Evolutionary conservation across 2,888 invertebrate species (phyloP), one percentile per base, ranked within the genome.

Genomic region (Meghimatium bilineatum): DNA sequence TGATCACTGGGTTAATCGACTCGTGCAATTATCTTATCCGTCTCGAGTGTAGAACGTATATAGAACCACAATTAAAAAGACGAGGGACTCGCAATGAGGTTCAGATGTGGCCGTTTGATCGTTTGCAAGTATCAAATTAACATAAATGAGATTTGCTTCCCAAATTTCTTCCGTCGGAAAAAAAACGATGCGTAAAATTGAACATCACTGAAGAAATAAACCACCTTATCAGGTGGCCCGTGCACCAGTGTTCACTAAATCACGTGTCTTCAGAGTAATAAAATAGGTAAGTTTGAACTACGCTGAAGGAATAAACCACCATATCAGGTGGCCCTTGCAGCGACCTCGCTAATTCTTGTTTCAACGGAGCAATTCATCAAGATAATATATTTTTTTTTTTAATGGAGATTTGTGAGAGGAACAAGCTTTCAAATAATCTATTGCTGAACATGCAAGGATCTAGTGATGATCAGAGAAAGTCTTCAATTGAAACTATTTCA

Each of bases 51-150:
- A 32, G 56, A 34, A 56, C 0, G 76, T 26, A n/a, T 38, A 63
- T 66, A 66, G 8, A 32, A 44, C 29, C 34, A 36, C 20, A 34
- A 12, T 77, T 77, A 38, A 38, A 36, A 14, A 6, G 78, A 44
- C 49, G 44, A 49, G 10, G n/a, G 66, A 3, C n/a, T 32, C 3
- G 29, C 12, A 44, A 69, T 20, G 52, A 60, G 71, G 56, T 34
- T 29, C 23, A 32, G 26, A 71, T 69, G 80, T 23, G 71, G 12
- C 26, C 80, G 69, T 80, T 80, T 80, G 80, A 80, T 80, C 69
- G 32, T 56, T 52, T 34, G 69, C 80, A 56, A 60, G 80, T 52
- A 69, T 80, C 80, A 69, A 80, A 80, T 80, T 71, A 20, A 56
- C 17, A 80, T 80, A 34, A 80, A 80, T 71, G 71, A 56, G 56